These are phyloP conservation scores for Agapornis roseicollis DNA, from an alignment of 2,113 vertebrate genomes.

Conservation along the genomic window DNA sequence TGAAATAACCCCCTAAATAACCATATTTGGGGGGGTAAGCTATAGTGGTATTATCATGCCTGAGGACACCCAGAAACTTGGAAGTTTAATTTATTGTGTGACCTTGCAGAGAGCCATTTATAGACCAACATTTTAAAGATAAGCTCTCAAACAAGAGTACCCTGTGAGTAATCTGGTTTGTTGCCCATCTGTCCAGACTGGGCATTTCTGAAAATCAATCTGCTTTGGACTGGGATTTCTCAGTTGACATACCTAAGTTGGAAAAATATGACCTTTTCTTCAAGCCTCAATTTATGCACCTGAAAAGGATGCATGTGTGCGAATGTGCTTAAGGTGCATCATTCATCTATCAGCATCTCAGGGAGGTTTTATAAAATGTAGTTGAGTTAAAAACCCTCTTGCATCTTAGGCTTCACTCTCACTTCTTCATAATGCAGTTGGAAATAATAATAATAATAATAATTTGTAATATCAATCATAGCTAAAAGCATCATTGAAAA, in stretches of 20 bases:
- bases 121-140: slow-evolving; percentile 16
- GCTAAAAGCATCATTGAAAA: background rate
- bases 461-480: accelerated
- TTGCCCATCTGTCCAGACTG: background rate
- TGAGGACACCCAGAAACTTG: background rate
- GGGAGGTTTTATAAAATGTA: background rate
- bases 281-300: background rate
- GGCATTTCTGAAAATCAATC: slow-evolving; percentile 26
- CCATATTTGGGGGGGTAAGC: accelerated
- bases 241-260: background rate
- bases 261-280: slow-evolving; percentile 1
- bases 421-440: background rate
- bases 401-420: background rate
- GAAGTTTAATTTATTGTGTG: background rate
- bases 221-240: slow-evolving; percentile 1
- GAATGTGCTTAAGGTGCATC: background rate
- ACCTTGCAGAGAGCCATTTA: background rate
- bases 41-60: accelerated
- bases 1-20: background rate
- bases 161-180: slow-evolving; percentile 28
- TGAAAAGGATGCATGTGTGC: background rate
- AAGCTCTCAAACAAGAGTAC: slow-evolving; percentile 17
- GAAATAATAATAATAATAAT: background rate
- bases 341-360: background rate
- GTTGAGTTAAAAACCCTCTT: background rate